phyloP scores from a whole-genome alignment of 2,888 invertebrate genomes.

The Pemphredon lugubris region DNA sequence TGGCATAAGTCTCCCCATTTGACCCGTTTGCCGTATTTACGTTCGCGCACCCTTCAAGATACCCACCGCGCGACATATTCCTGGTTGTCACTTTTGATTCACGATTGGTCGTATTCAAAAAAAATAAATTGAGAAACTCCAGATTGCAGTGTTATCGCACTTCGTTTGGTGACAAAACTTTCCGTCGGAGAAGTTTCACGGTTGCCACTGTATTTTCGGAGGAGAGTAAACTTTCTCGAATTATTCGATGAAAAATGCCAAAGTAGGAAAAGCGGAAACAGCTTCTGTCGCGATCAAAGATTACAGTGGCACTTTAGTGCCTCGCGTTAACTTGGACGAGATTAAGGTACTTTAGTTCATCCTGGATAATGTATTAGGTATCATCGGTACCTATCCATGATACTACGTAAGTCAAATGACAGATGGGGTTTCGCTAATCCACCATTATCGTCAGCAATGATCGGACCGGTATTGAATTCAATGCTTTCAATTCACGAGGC shows the following conservation, averaged over 20 bases:
- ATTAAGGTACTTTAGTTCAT: conserved; percentile 27
- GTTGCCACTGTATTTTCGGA: too few species aligned
- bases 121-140: too few species aligned
- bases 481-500: conserved; percentile 75
- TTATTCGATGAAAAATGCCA: too few species aligned
- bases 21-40: conserved; percentile 45
- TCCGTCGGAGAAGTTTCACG: too few species aligned
- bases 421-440: conserved; percentile 77
- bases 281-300: too few species aligned
- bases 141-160: too few species aligned
- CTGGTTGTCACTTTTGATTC: not conserved
- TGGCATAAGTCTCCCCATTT: conserved; percentile 67
- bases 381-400: conserved; percentile 22
- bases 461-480: conserved; percentile 70
- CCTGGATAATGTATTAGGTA: conserved; percentile 23
- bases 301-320: too few species aligned
- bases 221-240: too few species aligned
- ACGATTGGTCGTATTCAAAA: too few species aligned
- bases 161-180: too few species aligned
- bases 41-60: conserved; percentile 16
- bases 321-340: not conserved
- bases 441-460: conserved; percentile 78
- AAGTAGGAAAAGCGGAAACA: too few species aligned
- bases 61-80: not conserved
- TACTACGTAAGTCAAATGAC: conserved; percentile 70